Conservation (phyloP, 2,797 vertebrate genomes). For the Malacoctenus gilli region DNA sequence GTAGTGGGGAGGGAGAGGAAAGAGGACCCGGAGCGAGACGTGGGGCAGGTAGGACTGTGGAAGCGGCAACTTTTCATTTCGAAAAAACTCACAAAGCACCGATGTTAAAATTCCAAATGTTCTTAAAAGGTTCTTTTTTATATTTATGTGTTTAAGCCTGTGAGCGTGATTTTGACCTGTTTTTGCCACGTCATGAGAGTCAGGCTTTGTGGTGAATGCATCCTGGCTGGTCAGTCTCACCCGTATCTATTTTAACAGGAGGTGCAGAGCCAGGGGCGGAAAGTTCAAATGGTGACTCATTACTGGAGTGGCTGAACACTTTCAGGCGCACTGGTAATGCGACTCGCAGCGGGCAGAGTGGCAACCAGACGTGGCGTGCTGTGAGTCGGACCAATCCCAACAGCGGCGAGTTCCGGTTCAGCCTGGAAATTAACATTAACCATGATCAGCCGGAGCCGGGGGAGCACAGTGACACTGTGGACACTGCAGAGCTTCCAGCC, state of each 20-base stretch:
- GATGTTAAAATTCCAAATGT: no score
- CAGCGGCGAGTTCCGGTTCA: conserved; percentile 94
- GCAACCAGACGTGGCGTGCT: conserved; percentile 95
- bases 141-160: no score
- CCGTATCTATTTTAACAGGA: conserved; percentile 74
- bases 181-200: neutral
- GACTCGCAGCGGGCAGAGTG: conserved; percentile 92
- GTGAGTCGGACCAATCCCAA: conserved; percentile 94
- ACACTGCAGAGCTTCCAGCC: conserved; percentile 67
- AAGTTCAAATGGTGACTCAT: conserved; percentile 87
- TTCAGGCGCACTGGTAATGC: conserved; percentile 93
- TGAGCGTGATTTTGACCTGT: no score
- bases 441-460: conserved; percentile 88
- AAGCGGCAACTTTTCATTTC: neutral
- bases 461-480: conserved; percentile 76
- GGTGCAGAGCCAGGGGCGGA: conserved; percentile 82
- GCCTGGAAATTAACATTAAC: conserved; percentile 96
- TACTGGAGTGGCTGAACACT: conserved; percentile 93
- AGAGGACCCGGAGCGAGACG: conserved; percentile 61
- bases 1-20: conserved; percentile 71
- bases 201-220: conserved; percentile 1
- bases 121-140: no score
- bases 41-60: conserved; percentile 53
- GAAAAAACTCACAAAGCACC: no score
- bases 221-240: conserved; percentile 3